Evolutionary conservation across 2,797 vertebrate species (phyloP).

Genomic region (Accipiter fasciatus): DNA sequence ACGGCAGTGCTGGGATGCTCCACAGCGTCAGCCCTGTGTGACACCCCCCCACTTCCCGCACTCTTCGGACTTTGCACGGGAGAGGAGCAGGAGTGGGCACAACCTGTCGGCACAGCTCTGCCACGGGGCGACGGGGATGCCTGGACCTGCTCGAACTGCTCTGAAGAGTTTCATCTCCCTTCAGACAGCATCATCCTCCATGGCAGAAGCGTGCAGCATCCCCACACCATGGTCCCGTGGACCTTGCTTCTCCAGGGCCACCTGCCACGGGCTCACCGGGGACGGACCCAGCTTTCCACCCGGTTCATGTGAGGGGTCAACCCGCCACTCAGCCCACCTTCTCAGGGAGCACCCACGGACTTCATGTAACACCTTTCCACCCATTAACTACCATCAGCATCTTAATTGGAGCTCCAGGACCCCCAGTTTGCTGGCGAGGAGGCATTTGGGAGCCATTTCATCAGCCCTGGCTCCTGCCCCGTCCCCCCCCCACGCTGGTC

Average conservation of each 20-base stretch:
- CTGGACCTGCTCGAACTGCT: background rate
- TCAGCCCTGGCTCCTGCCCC: background rate
- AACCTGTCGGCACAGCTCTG: background rate
- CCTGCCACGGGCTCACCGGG: rapidly evolving
- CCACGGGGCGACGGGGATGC: rapidly evolving
- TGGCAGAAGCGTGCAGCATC: background rate
- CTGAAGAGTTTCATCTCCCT: background rate
- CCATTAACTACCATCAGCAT: background rate
- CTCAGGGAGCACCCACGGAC: background rate
- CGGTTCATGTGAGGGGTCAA: background rate
- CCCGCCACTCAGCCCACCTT: background rate
- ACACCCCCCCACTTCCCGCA: background rate
- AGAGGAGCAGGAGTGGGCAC: background rate
- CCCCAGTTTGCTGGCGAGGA: background rate
- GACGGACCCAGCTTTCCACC: background rate
- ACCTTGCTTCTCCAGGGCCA: background rate
- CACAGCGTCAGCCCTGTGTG: rapidly evolving
- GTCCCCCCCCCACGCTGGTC: rapidly evolving
- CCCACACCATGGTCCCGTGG: rapidly evolving
- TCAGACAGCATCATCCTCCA: rapidly evolving
- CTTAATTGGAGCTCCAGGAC: background rate
- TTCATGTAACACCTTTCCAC: background rate
- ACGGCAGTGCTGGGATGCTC: rapidly evolving
- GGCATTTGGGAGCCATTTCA: background rate
- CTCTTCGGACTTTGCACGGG: rapidly evolving